A percentile compares a stretch with the other conserved stretches of the same genome.
Conservation (phyloP, 1,140 invertebrate genomes). For the Listronotus bonariensis region DNA sequence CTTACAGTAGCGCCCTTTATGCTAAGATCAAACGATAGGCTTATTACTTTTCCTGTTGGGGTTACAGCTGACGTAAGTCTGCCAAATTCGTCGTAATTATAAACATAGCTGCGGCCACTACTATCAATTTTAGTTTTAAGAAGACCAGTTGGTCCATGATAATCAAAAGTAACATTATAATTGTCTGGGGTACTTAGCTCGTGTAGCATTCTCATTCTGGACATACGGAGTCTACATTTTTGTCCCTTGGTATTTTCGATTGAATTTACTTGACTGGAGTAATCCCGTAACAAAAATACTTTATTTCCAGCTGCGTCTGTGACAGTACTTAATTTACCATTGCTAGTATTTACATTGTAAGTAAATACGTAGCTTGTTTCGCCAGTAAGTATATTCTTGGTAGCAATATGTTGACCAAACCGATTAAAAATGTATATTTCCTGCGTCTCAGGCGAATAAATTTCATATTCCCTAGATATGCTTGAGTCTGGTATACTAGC, state of each 20-base stretch:
- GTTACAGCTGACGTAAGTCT: conserved; percentile 87
- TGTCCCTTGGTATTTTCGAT: conserved; percentile 94
- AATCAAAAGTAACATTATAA: conserved; percentile 91
- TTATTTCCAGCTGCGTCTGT: conserved; percentile 94
- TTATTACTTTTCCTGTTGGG: conserved; percentile 88
- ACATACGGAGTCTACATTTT: conserved; percentile 88
- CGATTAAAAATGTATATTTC: conserved; percentile 95
- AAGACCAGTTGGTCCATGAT: conserved; percentile 86
- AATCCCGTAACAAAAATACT: conserved; percentile 85
- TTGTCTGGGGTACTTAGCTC: conserved; percentile 88
- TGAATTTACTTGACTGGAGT: conserved; percentile 86
- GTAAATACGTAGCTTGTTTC: conserved; percentile 91
- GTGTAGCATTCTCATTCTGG: conserved; percentile 85
- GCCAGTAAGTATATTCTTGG: conserved; percentile 90
- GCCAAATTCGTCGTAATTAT: conserved; percentile 95
- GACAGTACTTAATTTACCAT: conserved; percentile 90
- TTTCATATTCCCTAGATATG: conserved; percentile 85
- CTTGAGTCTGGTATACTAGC: conserved; percentile 89
- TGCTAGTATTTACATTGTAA: conserved; percentile 95
- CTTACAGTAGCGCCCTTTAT: conserved; percentile 86
- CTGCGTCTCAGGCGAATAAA: conserved; percentile 93
- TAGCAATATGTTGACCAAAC: conserved; percentile 92
- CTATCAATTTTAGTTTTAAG: conserved; percentile 87
- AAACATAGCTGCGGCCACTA: conserved; percentile 89
- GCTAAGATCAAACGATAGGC: conserved; percentile 83